Base-by-base conservation (phyloP, 2,797 vertebrate genomes). In the Parotocinclus haroldoi region DNA sequence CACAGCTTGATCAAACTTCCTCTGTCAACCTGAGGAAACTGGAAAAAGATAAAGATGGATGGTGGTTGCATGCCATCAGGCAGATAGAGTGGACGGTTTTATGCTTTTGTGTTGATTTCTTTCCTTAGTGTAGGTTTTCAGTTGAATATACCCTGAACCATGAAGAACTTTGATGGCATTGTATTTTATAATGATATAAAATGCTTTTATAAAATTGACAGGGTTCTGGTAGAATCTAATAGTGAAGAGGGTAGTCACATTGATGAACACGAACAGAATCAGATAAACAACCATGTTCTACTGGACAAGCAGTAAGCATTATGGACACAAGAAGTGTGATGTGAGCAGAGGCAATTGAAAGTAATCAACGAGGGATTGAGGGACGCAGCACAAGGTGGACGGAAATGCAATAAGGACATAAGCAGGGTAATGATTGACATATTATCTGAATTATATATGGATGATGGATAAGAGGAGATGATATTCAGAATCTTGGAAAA, bases 21-120 rank as follows among this genome's bases (percentile, higher is more conserved):
- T n/a, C 60, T 63, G 48, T 40, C 60, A 63, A 40, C 48, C 12
- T 42, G 60, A 63, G 60, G 48, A 51, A 63, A 51, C 27, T 27
- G 27, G n/a, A 11, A 64, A 46, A 55, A 44, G 42, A 64, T 46
- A 19, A 64, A 45, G 39, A 37, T 16, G 19, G 18, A 55, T 55
- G 19, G 9, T 45, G 3, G 7, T 7, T n/a, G 16, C 10, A 13
- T 52, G 60, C 19, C 51, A 52, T 49, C 17, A 27, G 27, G 42
- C 39, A 42, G 39, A 18, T 52, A 7, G 49, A 53, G 17, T 44
- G 38, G 27, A 5, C 27, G 27, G 5, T 27, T 27, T n/a, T n/a
- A n/a, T 38, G 38, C 61, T 12, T 8, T 36, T 39, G 8, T 42
- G 1, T 16, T 48, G 19, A n/a, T 14, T 45, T 13, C 10, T 19